Base-by-base conservation (phyloP, 2,888 invertebrate species). In the Carcina quercana region DNA sequence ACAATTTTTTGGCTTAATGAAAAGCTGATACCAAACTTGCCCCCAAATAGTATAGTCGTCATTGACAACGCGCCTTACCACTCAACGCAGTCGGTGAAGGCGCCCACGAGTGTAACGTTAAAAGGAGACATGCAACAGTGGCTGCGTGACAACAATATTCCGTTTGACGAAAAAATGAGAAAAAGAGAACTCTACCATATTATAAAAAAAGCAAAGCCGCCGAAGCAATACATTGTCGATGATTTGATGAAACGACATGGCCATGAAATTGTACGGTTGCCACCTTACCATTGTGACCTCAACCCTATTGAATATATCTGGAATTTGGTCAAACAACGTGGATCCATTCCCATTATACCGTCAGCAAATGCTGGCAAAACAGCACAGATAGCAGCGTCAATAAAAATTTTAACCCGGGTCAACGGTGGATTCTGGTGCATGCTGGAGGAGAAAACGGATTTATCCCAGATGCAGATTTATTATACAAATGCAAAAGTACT, bases 311-410 rank as follows among this genome's bases (percentile, higher is more conserved):
- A 17, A 17, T 17, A 5, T 7, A 17, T 17, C 5, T 17, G 17
- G 17, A n/a, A n/a, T n/a, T n/a, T n/a, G n/a, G n/a, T n/a, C n/a
- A n/a, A n/a, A n/a, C n/a, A 37, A 40, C 40, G 11, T 37, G 33
- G 32, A 21, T 34, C 11, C 37, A 40, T 21, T 34, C 36, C 5
- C 36, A 39, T 19, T 25, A 37, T 17, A 36, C 29, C n/a, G 34
- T 39, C 20, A 31, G 25, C 28, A 26, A 31, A 34, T 25, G 25
- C 8, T 25, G 25, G 25, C 25, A 25, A 13, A 25, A 25, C 8
- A 25, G 6, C 3, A 25, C 3, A 8, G 25, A 25, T 13, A 5
- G 3, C 13, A 25, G 25, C n/a, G 8, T 13, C 5, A 13, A 22
- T 7, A 24, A 24, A 24, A 24, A 3, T 24, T 7, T 3, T 24